Evolutionary conservation across 1,140 invertebrate genomes (phyloP), one percentile per base, ranked within the genome.

Genomic region (Microplitis mediator): DNA sequence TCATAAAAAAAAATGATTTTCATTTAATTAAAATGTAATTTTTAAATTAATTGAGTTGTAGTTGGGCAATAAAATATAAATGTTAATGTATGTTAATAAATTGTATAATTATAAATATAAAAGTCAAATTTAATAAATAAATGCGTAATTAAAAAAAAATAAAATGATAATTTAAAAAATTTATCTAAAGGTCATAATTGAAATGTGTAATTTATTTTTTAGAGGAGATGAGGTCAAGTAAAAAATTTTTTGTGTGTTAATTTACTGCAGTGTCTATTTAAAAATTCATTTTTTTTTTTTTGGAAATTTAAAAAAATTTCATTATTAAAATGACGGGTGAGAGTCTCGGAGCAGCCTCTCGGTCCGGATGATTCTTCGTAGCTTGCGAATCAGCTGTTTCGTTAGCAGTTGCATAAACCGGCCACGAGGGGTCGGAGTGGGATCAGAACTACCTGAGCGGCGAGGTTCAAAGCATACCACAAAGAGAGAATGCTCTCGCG

Each of bases 391-490:
- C 71, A 72, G 71, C 71, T 68, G 66, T 60, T 68, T 36, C 11
- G 54, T 52, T 39, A 14, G 9, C 23, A 45, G 66, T 58, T 58
- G 54, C 52, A 68, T 58, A 11, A 60, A 35, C 13, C 54, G 13
- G 5, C 60, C 14, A 51, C n/a, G 11, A 31, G 16, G 35, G 63
- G 45, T 67, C 36, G 66, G 23, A 32, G 23, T 31, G 35, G 39
- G 34, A 56, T 39, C 45, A 34, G 51, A 62, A 65, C 63, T 69
- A 70, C 69, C 72, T 68, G 67, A 39, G 71, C 74, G 74, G 74
- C 74, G 23, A 60, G n/a, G 39, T 67, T 72, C 74, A 75, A 75
- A 75, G 74, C 74, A 75, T 75, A 75, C 74, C 74, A 72, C 74
- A 61, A 71, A 72, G 66, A 67, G 71, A 72, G 73, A 75, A 75